These are phyloP conservation scores for Cerastoderma edule DNA, from an alignment of 2,888 invertebrate genomes.

Conservation along the genomic window DNA sequence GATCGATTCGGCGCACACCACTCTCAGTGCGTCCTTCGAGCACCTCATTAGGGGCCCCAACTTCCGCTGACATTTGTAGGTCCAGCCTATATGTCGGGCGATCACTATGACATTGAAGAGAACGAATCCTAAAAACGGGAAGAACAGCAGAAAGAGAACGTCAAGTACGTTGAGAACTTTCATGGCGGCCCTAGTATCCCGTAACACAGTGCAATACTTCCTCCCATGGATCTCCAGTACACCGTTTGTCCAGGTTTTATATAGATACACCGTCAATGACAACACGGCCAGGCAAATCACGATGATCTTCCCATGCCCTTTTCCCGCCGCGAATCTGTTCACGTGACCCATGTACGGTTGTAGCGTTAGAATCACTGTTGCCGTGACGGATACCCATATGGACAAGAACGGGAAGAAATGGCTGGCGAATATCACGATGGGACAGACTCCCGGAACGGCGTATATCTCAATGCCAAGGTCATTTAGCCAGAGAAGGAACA, in stretches of 20 bases:
- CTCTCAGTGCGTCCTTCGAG: slow-evolving; percentile 60
- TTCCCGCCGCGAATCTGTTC: slow-evolving; percentile 51
- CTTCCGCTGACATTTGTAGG: slow-evolving; percentile 14
- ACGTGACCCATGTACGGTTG: slow-evolving; percentile 41
- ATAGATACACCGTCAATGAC: slow-evolving; percentile 69
- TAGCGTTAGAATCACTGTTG: slow-evolving; percentile 59
- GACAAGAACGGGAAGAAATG: slow-evolving; percentile 73
- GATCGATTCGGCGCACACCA: slow-evolving; percentile 62
- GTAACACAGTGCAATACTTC: slow-evolving; percentile 65
- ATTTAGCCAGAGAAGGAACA: slow-evolving; percentile 68
- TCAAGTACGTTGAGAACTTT: slow-evolving; percentile 68
- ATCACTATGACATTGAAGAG: slow-evolving; percentile 60
- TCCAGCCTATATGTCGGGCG: slow-evolving; percentile 29
- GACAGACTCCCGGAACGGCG: slow-evolving; percentile 70
- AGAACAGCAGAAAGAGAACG: slow-evolving; percentile 63
- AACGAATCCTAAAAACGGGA: slow-evolving; percentile 66
- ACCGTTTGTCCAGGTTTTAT: slow-evolving; percentile 75
- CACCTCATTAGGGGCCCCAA: slow-evolving; percentile 37
- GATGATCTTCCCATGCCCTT: slow-evolving; percentile 61
- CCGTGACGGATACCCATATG: slow-evolving; percentile 64
- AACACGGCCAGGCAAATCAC: slow-evolving; percentile 62
- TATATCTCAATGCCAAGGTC: slow-evolving; percentile 68
- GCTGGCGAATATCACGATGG: slow-evolving; percentile 68
- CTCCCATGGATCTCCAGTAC: slow-evolving; percentile 48
- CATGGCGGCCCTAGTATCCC: slow-evolving; percentile 68